Evolutionary conservation across 2,888 invertebrate genomes (phyloP), one percentile per base, ranked within the genome.

Genomic region (Epicampocera succincta): DNA sequence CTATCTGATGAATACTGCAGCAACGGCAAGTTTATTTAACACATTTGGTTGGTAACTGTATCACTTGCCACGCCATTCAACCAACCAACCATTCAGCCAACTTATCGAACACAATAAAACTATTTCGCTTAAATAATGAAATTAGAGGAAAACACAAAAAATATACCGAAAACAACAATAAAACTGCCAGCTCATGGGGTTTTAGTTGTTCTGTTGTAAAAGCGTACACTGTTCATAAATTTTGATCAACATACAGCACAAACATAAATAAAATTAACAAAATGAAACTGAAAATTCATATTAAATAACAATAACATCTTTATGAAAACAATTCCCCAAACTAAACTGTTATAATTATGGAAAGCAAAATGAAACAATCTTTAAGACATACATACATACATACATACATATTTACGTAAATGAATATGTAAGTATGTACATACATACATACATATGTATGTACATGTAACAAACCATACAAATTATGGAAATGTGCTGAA

Each of bases 131-230:
- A 44, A 68, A 76, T 63, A 72, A 56, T 58, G 40, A 65, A 69
- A 74, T 56, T 65, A 65, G 58, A 69, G 40, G 13, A 40, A 75
- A 48, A 29, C 25, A 50, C 52, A 17, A 25, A 50, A 56, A 60
- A 19, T 3, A 38, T 15, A 38, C 11, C 17, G 13, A 48, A 50
- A 61, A 29, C n/a, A n/a, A n/a, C n/a, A 69, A 12, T 44, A 82
- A 82, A 82, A 71, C 58, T 82, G 78, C 82, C 66, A 74, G 78
- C 77, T 82, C 78, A 82, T 78, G 77, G 58, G 46, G 60, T 77
- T 75, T 78, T 52, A 50, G n/a, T 60, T 46, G 19, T 58, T 66
- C 33, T 54, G 4, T 42, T 66, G 17, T 44, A 54, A 56, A 50
- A 77, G 56, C 19, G 52, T 50, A 63, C 58, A 69, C 48, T 56